Evolutionary conservation across 2,888 invertebrate genomes (phyloP).

Genomic region (Anthoptus insignis): DNA sequence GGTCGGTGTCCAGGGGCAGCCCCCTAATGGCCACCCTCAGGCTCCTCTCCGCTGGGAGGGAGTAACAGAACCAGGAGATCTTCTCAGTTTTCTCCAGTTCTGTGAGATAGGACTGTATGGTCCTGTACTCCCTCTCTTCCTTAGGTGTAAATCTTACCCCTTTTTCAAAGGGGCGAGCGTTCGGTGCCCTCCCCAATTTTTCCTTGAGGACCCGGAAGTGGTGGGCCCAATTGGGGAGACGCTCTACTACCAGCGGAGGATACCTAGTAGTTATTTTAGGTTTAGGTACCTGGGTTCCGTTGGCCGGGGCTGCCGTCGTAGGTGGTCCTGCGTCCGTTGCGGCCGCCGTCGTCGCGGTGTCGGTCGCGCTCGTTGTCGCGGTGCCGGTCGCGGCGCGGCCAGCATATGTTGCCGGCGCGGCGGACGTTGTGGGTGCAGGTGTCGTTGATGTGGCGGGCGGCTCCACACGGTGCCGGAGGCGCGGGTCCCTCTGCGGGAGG

Average conservation of each 20-base stretch:
- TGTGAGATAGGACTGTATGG: background rate
- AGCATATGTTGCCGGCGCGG: too few species aligned
- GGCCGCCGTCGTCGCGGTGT: too few species aligned
- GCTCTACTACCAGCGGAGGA: background rate
- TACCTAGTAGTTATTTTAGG: background rate
- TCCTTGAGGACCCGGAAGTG: background rate
- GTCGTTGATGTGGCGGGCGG: too few species aligned
- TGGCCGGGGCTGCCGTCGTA: too few species aligned
- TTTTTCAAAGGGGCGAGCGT: background rate
- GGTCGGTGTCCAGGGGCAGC: background rate
- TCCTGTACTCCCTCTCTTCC: background rate
- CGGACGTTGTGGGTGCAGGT: too few species aligned
- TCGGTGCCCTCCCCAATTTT: background rate
- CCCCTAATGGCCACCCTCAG: background rate
- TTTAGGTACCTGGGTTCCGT: too few species aligned
- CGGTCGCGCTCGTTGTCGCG: too few species aligned
- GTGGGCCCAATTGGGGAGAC: background rate
- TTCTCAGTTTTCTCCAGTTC: background rate
- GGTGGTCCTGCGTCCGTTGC: too few species aligned
- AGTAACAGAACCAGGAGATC: background rate
- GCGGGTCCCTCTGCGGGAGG: too few species aligned
- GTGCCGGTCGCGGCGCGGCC: too few species aligned
- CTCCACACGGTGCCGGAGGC: too few species aligned
- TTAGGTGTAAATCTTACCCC: background rate
- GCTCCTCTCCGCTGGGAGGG: background rate